Evolutionary conservation across 1,140 invertebrate genomes (phyloP).

Genomic region (Magallana ariakensis): DNA sequence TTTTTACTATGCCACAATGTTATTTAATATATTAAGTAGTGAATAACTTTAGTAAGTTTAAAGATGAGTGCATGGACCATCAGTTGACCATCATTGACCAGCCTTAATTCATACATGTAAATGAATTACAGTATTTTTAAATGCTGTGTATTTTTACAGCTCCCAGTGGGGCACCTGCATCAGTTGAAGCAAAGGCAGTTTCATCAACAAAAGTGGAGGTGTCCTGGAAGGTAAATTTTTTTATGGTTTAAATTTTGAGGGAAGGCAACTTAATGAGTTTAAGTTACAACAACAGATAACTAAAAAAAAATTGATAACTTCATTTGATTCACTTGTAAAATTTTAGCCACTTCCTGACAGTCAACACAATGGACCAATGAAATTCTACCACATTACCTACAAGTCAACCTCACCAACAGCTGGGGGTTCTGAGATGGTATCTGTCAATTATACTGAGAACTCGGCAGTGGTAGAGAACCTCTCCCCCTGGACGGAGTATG

Average conservation of each 20-base stretch:
- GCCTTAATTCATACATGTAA: no score
- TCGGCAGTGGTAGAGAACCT: slow-evolving; percentile 52
- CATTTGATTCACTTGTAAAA: not conserved
- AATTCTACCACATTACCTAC: slow-evolving; percentile 42
- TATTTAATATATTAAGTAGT: no score
- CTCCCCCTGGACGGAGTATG: slow-evolving; percentile 66
- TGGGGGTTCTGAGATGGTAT: not conserved
- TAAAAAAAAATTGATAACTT: no score
- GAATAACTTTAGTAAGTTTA: no score
- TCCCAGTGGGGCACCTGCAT: not conserved
- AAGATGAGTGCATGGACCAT: no score
- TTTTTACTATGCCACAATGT: no score
- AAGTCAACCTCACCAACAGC: not conserved
- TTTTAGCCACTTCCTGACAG: slow-evolving; percentile 28
- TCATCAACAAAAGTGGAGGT: not conserved
- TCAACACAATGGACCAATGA: slow-evolving; percentile 39
- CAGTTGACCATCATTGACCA: no score
- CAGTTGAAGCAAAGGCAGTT: not conserved
- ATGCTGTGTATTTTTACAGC: not conserved
- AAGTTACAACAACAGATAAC: no score
- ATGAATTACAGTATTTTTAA: no score
- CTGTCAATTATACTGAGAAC: slow-evolving; percentile 50
- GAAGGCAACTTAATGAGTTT: no score
- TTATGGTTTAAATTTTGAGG: not conserved
- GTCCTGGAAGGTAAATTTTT: slow-evolving; percentile 5